These are phyloP conservation scores for Mesodorylaimus sp. DNA, from an alignment of 2,888 invertebrate genomes.

Conservation along the genomic window DNA sequence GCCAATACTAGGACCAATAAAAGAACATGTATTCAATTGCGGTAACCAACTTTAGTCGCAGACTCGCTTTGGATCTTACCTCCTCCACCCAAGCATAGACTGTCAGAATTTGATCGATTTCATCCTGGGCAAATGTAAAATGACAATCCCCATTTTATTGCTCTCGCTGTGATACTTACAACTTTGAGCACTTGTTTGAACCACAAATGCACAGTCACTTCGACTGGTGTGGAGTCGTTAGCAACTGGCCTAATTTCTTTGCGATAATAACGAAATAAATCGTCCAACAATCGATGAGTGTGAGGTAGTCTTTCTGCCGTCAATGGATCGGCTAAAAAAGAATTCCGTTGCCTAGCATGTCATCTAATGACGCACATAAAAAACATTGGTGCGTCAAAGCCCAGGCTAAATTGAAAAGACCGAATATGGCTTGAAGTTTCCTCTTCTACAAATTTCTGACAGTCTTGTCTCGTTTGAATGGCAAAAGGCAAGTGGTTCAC, in stretches of 20 bases:
- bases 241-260: conserved; percentile 21
- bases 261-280: conserved; percentile 10
- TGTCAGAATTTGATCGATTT: conserved; percentile 23
- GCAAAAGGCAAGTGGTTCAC: too few relatives aligned
- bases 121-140: conserved; percentile 12
- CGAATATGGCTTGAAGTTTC: too few relatives aligned
- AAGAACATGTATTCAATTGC: not conserved
- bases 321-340: too few relatives aligned
- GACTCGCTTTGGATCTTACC: conserved; percentile 12
- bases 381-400: too few relatives aligned
- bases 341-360: too few relatives aligned
- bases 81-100: conserved; percentile 24
- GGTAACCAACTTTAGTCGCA: not conserved
- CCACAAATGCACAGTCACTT: conserved; percentile 24
- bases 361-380: too few relatives aligned
- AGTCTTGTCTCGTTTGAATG: too few relatives aligned
- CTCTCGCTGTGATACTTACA: not conserved
- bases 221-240: conserved; percentile 18
- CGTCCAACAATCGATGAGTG: conserved; percentile 3
- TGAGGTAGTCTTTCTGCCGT: too few relatives aligned
- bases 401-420: too few relatives aligned
- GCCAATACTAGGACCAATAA: conserved; percentile 18
- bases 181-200: conserved; percentile 27
- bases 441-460: too few relatives aligned
- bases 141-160: not conserved